A percentile compares a stretch with the other conserved stretches of the same genome.
Conservation (phyloP, 2,797 vertebrate species). For the Sebastes trivittatus region DNA sequence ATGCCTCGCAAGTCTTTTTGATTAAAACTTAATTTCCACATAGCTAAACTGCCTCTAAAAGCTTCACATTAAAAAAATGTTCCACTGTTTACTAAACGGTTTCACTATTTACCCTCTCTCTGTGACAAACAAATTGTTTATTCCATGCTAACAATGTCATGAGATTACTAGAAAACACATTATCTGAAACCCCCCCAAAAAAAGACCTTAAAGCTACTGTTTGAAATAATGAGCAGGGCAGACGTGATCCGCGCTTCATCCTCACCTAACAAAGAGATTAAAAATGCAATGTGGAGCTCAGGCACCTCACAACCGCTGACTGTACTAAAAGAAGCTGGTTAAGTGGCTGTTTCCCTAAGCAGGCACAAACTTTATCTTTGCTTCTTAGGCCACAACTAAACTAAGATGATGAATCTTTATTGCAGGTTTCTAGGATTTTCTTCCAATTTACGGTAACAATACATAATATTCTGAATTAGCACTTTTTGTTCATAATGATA, state of each 20-base stretch:
- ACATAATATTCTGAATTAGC: constrained; percentile 21
- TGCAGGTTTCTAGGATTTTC: constrained; percentile 18
- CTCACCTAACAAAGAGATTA: constrained; percentile 79
- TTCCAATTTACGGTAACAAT: constrained; percentile 27
- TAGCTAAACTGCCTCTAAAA: constrained; percentile 35
- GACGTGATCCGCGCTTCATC: constrained; percentile 70
- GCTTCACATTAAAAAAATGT: constrained; percentile 11
- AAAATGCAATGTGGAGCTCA: constrained; percentile 74
- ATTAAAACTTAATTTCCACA: constrained; percentile 40
- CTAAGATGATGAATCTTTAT: constrained; percentile 22
- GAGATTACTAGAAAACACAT: constrained; percentile 49
- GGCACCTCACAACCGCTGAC: constrained; percentile 71
- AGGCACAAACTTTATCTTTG: constrained; percentile 62
- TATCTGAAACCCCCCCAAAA: constrained; percentile 47
- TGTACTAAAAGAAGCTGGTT: constrained; percentile 64
- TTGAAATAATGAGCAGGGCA: constrained; percentile 74
- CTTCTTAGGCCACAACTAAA: constrained; percentile 18
- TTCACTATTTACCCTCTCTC: constrained; percentile 30
- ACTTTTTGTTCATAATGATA: constrained; percentile 19
- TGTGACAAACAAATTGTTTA: constrained; percentile 50
- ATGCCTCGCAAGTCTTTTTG: constrained; percentile 14
- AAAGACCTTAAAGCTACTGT: constrained; percentile 59
- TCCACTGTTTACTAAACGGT: constrained; percentile 33
- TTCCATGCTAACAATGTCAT: constrained; percentile 54
- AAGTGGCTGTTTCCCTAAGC: constrained; percentile 59